Percentiles rank a stretch among this genome's conserved stretches.
phyloP scores from a whole-genome alignment of 2,888 invertebrate genomes.

The Lymantria monacha region DNA sequence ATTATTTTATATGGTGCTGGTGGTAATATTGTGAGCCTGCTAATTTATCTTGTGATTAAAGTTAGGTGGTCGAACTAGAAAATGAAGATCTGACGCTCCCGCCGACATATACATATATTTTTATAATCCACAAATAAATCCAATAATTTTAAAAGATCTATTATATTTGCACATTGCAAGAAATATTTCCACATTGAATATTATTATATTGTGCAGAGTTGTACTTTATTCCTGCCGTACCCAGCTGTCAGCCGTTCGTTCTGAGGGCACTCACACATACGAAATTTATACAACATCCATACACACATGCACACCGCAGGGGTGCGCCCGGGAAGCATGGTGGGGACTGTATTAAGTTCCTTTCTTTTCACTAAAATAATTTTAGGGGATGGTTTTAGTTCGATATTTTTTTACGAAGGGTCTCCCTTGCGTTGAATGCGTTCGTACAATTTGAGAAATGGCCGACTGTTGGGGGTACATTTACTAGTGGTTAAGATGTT shows the following conservation, averaged over 20 bases:
- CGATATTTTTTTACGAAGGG: slow-evolving; percentile 75
- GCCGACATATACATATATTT: too few species aligned
- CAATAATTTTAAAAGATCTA: too few species aligned
- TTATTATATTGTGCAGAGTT: too few species aligned
- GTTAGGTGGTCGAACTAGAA: too few species aligned
- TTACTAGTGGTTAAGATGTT: slow-evolving; percentile 58
- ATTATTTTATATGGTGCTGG: too few species aligned
- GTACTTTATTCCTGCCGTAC: slow-evolving; percentile 48
- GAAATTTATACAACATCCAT: slow-evolving; percentile 32
- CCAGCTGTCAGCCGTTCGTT: slow-evolving; percentile 66
- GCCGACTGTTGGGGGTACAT: slow-evolving; percentile 52
- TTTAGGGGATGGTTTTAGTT: slow-evolving; percentile 81
- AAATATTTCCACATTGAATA: too few species aligned
- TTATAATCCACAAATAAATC: too few species aligned
- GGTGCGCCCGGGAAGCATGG: slow-evolving; percentile 72
- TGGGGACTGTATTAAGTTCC: slow-evolving; percentile 82
- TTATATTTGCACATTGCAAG: too few species aligned
- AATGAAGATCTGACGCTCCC: too few species aligned
- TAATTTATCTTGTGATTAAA: too few species aligned
- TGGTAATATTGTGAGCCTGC: too few species aligned
- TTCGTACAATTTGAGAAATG: slow-evolving; percentile 73
- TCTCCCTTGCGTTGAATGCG: slow-evolving; percentile 59
- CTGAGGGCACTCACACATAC: slow-evolving; percentile 66
- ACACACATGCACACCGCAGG: slow-evolving; percentile 47
- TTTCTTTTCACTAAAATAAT: slow-evolving; percentile 83